Evolutionary conservation across 1,140 invertebrate species (phyloP), one percentile per base, ranked within the genome.

Genomic region (Lycorma delicatula): DNA sequence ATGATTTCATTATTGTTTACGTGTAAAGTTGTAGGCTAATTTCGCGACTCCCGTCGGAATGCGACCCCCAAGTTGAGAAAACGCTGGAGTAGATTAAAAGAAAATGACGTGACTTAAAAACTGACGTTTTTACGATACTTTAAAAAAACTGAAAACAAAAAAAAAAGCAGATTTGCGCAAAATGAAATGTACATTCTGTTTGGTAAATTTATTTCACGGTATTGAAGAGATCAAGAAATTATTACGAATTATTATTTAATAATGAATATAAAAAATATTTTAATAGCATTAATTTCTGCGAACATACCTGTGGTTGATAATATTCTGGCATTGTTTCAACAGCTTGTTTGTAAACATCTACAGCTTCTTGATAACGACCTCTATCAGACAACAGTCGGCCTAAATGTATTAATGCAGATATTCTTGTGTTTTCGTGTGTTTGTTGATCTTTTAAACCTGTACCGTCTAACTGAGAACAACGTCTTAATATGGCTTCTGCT

Each of bases 381-480:
- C 92, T 82, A 64, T 96, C 92, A 16, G 88, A 87, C 66, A 91
- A 89, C 26, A 98, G 77, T 23, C 89, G 82, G 5, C 93, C 93
- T 57, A 97, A 77, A 69, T 96, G 92, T 56, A 95, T 84, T 11
- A 97, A 79, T 3, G 92, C 91, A 3, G 94, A 93, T 27, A 93
- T 86, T 63, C 87, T 82, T 0, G 93, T 91, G 38, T 83, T 82
- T 65, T 94, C 90, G 72, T 98, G 94, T 31, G 89, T 86, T 49
- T 85, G 78, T 23, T 90, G 84, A 72, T 98, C 93, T 64, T 93
- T 90, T 3, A 97, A 79, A 2, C 87, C 85, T 1, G 84, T 80
- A 0, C 90, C 91, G 64, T 95, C 91, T 27, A 96, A 76, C 27
- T 83, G 81, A 5, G 88, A 82, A 63, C 91, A 94, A 50, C 87